A percentile compares a stretch with the other conserved stretches of the same genome.
Conservation (phyloP, 2,113 vertebrate species). For the Rhynchopsitta pachyrhyncha region DNA sequence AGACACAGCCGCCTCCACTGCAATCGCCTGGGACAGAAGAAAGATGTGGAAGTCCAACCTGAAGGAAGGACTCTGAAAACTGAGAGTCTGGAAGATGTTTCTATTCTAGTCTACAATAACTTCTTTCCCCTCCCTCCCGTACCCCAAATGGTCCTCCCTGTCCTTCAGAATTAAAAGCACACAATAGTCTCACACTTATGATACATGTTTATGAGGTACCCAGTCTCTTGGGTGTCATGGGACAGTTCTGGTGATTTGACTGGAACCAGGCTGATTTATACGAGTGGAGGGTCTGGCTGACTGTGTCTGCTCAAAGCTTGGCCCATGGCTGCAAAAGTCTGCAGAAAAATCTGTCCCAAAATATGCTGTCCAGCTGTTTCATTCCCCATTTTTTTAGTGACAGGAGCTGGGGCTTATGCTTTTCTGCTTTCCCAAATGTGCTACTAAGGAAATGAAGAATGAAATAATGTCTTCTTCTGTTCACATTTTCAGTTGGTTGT, state of each 20-base stretch:
- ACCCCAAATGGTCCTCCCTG: neutral
- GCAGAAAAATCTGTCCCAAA: neutral
- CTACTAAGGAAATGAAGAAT: neutral
- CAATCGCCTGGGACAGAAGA: neutral
- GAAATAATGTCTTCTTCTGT: neutral
- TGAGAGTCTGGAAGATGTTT: neutral
- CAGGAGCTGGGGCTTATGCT: neutral
- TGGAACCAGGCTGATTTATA: neutral
- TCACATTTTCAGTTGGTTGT: neutral
- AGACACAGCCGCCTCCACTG: rapidly evolving
- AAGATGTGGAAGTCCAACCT: neutral
- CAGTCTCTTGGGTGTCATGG: neutral
- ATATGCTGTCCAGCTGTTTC: neutral
- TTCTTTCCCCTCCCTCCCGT: neutral
- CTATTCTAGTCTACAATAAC: neutral
- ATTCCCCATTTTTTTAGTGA: neutral
- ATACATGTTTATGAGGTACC: neutral
- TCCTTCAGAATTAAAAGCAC: neutral
- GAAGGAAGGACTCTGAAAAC: neutral
- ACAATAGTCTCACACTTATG: neutral
- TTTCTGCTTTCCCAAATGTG: neutral
- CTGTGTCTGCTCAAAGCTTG: neutral
- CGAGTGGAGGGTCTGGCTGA: neutral
- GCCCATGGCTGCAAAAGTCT: neutral
- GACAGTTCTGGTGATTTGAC: neutral